Evolutionary conservation across 2,888 invertebrate species (phyloP), one percentile per base, ranked within the genome.

Genomic region (Hydropsyche betteni): DNA sequence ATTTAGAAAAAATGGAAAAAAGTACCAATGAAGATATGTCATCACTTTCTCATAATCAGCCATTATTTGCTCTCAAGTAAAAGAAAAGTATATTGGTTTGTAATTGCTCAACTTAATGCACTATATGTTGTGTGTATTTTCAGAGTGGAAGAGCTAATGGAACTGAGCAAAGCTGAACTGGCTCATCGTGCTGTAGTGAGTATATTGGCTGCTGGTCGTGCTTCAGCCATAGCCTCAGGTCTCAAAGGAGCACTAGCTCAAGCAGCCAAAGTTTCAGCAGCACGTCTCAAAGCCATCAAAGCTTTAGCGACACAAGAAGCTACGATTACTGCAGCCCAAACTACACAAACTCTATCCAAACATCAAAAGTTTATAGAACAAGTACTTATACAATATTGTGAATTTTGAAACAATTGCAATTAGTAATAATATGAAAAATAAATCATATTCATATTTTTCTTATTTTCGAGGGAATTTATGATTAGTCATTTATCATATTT

Each of bases 351-450:
- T 0, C 90, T 95, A 33, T 90, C 91, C 79, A 87, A 95, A 12
- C 95, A 95, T 82, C 95, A 95, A 82, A 92, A 89, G 77, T 94
- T 95, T 80, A 94, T 95, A 69, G 94, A 95, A 82, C 93, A 92
- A 86, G 90, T 90, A 81, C 76, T 70, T 75, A 58, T 68, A 53
- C 71, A 33, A 58, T 80, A 61, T 68, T 55, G 69, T 70, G 52
- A 52, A 50, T 38, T 75, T n/a, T n/a, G n/a, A n/a, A n/a, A n/a
- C n/a, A n/a, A n/a, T n/a, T n/a, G n/a, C n/a, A n/a, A n/a, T n/a
- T n/a, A n/a, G n/a, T n/a, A n/a, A n/a, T n/a, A n/a, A n/a, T n/a
- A n/a, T n/a, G n/a, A n/a, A n/a, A n/a, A n/a, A n/a, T n/a, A n/a
- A n/a, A n/a, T n/a, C n/a, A n/a, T n/a, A n/a, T n/a, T n/a, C n/a